These are phyloP conservation scores for Scaptomyza tumidula DNA, from an alignment of 2,888 invertebrate species.

Conservation along the genomic window DNA sequence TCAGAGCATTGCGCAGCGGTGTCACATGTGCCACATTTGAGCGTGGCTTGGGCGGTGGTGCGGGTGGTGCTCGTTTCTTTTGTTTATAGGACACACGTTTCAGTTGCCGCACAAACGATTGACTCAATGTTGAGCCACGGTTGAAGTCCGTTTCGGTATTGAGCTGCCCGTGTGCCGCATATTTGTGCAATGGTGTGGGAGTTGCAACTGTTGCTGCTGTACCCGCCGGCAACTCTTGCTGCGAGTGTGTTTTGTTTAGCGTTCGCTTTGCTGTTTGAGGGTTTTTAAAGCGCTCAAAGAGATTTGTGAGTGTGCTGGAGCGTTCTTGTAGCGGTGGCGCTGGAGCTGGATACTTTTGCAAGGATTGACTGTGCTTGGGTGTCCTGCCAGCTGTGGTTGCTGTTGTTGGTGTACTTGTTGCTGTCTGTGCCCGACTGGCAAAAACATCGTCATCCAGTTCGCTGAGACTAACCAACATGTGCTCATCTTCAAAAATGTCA, in stretches of 20 bases:
- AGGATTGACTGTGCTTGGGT: conserved; percentile 69
- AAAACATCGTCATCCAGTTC: conserved; percentile 77
- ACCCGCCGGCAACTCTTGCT: conserved; percentile 60
- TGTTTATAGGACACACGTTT: conserved; percentile 67
- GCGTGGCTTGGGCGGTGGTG: conserved; percentile 66
- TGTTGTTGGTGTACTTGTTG: conserved; percentile 60
- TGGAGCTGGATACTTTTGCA: conserved; percentile 71
- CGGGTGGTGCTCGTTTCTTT: conserved; percentile 71
- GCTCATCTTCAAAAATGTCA: conserved; percentile 64
- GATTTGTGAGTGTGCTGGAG: conserved; percentile 78
- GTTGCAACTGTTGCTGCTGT: neutral
- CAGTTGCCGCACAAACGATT: conserved; percentile 83
- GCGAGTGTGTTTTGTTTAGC: conserved; percentile 67
- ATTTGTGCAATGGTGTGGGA: conserved; percentile 59
- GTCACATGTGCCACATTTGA: conserved; percentile 64
- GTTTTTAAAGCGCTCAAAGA: conserved; percentile 79
- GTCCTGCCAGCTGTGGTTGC: conserved; percentile 65
- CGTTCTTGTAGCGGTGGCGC: conserved; percentile 67
- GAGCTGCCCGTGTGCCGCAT: conserved; percentile 67
- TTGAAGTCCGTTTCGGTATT: conserved; percentile 78
- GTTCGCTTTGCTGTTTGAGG: conserved; percentile 34
- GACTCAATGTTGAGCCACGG: conserved; percentile 84
- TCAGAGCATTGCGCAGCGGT: conserved; percentile 65
- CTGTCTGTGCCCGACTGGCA: conserved; percentile 60
- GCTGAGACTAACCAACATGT: conserved; percentile 74